A percentile compares a stretch with the other conserved stretches of the same genome.
Evolutionary conservation across 2,797 vertebrate species (phyloP).

Genomic region (Nyctibius grandis): DNA sequence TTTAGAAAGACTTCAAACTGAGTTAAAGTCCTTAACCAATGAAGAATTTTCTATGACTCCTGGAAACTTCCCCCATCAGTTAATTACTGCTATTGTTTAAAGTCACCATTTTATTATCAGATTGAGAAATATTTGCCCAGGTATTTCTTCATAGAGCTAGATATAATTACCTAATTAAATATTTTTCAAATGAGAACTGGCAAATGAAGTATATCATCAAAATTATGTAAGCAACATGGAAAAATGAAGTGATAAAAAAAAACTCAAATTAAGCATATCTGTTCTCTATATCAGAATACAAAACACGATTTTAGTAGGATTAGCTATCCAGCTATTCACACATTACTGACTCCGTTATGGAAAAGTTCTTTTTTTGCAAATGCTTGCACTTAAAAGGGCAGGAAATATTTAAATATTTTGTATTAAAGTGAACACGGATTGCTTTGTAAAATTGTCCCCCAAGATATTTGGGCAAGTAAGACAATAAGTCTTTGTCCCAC

Average conservation of each 20-base stretch:
- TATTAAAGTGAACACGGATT: background rate
- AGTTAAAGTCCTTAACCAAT: background rate
- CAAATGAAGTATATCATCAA: background rate
- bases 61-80: background rate
- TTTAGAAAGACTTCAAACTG: slow-evolving; percentile 13
- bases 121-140: background rate
- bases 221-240: background rate
- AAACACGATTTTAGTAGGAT: background rate
- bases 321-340: background rate
- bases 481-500: background rate
- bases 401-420: background rate
- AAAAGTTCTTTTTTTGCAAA: background rate
- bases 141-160: background rate
- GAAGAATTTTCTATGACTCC: background rate
- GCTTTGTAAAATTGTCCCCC: background rate
- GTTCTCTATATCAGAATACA: background rate
- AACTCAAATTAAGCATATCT: rapidly evolving
- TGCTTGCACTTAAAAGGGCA: background rate
- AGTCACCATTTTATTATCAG: background rate
- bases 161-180: background rate
- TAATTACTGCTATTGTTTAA: background rate
- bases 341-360: background rate
- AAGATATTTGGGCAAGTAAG: background rate
- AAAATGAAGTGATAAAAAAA: background rate
- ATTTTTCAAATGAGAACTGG: background rate